phyloP scores from a whole-genome alignment of 1,140 invertebrate species.

The Druon quercuslanigerum region DNA sequence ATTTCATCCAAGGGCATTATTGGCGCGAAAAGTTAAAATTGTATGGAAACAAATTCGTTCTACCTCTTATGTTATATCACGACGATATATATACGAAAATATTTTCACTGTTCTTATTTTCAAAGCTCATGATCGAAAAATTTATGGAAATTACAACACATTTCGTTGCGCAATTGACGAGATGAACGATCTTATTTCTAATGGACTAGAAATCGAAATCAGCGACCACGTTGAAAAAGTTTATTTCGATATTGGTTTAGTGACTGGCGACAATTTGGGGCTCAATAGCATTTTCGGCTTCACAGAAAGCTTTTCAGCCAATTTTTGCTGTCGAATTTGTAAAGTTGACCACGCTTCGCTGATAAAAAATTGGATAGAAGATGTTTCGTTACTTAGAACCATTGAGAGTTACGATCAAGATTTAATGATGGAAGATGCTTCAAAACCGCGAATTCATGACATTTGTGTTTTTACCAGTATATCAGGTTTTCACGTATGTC shows the following conservation, averaged over 20 bases:
- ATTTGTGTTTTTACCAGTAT: no score
- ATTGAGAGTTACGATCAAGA: no score
- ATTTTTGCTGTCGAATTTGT: no score
- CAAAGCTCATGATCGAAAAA: slow-evolving; percentile 16
- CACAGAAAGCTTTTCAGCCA: no score
- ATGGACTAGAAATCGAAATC: slow-evolving; percentile 17
- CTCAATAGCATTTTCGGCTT: no score
- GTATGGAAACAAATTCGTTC: neutral
- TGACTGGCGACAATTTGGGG: slow-evolving; percentile 1
- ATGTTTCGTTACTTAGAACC: no score
- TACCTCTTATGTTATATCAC: slow-evolving; percentile 25
- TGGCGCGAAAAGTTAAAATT: slow-evolving; percentile 12
- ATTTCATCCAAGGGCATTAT: slow-evolving; percentile 10
- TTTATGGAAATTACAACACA: neutral
- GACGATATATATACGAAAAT: slow-evolving; percentile 17
- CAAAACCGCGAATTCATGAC: no score
- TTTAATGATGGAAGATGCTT: no score
- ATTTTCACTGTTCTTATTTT: slow-evolving; percentile 19
- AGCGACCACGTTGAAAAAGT: neutral
- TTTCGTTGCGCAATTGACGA: slow-evolving; percentile 25
- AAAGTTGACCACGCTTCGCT: no score
- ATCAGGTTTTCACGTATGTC: no score
- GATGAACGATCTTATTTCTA: slow-evolving; percentile 15
- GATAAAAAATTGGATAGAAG: no score
- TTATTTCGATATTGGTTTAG: neutral